phyloP scores from a whole-genome alignment of 2,888 invertebrate genomes.

The Hydraecia micacea region DNA sequence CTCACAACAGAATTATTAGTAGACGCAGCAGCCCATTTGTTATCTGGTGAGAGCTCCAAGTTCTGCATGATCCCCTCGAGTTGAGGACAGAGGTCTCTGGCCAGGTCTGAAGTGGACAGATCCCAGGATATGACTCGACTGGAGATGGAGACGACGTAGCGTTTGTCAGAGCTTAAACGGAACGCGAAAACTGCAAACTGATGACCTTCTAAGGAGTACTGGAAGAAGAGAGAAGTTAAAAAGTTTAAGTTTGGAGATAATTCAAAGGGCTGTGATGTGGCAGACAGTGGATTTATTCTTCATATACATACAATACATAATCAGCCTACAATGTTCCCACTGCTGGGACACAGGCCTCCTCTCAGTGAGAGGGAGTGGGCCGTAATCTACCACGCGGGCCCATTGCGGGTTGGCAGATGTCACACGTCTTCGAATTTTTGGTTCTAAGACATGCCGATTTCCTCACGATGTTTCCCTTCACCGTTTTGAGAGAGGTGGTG shows the following conservation, averaged over 20 bases:
- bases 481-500: no score
- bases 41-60: conserved; percentile 97
- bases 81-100: conserved; percentile 96
- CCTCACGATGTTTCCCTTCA: no score
- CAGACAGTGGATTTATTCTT: background rate
- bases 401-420: no score
- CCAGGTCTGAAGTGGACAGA: conserved; percentile 98
- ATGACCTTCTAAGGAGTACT: conserved; percentile 99
- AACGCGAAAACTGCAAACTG: conserved; percentile 99
- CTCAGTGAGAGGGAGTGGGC: no score
- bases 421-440: no score
- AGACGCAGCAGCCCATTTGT: conserved; percentile 98
- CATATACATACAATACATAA: no score
- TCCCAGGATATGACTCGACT: conserved; percentile 99
- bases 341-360: no score
- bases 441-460: no score
- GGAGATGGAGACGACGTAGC: conserved; percentile 98
- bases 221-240: conserved; percentile 66
- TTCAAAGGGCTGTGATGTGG: background rate
- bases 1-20: conserved; percentile 97
- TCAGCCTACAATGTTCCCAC: no score
- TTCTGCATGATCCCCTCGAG: conserved; percentile 99
- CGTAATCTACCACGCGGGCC: no score
- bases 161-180: conserved; percentile 96
- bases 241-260: background rate